phyloP scores from a whole-genome alignment of 1,140 invertebrate species.

The Oreohelix idahoensis region DNA sequence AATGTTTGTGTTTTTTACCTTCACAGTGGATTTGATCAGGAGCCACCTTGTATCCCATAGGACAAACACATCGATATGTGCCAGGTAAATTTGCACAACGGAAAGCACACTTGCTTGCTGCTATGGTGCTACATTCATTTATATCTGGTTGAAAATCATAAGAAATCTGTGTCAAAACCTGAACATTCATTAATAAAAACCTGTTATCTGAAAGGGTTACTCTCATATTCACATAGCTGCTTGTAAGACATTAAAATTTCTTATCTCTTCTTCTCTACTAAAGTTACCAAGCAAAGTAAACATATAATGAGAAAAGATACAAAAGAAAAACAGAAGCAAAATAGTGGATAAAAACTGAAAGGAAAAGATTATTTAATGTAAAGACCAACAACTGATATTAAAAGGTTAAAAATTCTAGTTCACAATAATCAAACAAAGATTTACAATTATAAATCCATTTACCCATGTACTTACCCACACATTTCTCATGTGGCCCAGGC shows the following conservation, averaged over 20 bases:
- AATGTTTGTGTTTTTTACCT: slow-evolving; percentile 74
- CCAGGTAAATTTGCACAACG: slow-evolving; percentile 80
- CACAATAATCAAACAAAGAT: no score
- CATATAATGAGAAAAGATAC: background rate
- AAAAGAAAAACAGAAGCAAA: background rate
- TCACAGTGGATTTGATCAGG: slow-evolving; percentile 87
- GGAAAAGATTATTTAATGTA: no score
- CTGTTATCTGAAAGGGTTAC: no score
- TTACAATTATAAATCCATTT: no score
- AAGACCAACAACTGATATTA: no score
- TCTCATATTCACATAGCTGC: no score
- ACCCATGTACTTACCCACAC: slow-evolving; percentile 61
- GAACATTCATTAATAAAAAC: no score
- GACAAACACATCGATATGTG: slow-evolving; percentile 82
- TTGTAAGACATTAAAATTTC: no score
- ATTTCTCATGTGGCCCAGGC: slow-evolving; percentile 59
- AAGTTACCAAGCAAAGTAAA: no score
- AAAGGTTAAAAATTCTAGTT: no score
- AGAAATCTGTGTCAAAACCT: background rate
- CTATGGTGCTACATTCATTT: slow-evolving; percentile 84
- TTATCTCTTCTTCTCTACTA: no score
- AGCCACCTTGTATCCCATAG: slow-evolving; percentile 80
- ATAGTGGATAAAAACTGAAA: no score
- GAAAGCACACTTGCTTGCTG: slow-evolving; percentile 87
- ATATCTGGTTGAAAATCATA: slow-evolving; percentile 78